Evolutionary conservation across 1,140 invertebrate species (phyloP).

Genomic region (Zaprionus nigranus): DNA sequence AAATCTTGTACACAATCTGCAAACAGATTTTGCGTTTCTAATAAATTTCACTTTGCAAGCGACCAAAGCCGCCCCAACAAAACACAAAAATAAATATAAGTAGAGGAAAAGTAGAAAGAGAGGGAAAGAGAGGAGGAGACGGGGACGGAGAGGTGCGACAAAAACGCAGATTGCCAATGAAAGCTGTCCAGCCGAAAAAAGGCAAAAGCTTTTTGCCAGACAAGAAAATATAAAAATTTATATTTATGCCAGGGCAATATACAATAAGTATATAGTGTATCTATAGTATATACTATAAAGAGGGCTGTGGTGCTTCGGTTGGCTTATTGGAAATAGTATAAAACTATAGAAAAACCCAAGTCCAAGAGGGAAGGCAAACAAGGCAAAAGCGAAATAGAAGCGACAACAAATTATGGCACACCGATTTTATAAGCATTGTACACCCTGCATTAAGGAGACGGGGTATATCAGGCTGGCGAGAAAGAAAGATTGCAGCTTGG

Average conservation of each 20-base stretch:
- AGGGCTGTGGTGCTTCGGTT: conserved; percentile 3
- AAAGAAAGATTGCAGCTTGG: too few relatives aligned
- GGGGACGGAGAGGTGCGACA: not conserved
- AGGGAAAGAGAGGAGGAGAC: not conserved
- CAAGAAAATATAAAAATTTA: conserved; percentile 68
- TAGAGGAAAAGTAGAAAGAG: conserved; percentile 10
- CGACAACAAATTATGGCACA: conserved; percentile 72
- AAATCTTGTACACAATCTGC: conserved; percentile 79
- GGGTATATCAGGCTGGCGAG: not conserved
- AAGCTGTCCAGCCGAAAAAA: conserved; percentile 28
- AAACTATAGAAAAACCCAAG: conserved; percentile 45
- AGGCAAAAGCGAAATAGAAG: conserved; percentile 26
- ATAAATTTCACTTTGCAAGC: conserved; percentile 79
- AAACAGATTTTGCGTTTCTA: conserved; percentile 82
- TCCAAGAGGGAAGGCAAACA: conserved; percentile 2
- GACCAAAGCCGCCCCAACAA: conserved; percentile 30
- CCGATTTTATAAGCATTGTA: conserved; percentile 61
- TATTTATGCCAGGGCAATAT: conserved; percentile 56
- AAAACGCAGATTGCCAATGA: conserved; percentile 35
- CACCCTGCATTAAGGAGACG: not conserved
- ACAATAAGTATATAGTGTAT: conserved; percentile 20
- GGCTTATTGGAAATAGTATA: conserved; percentile 53
- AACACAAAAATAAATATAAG: conserved; percentile 24
- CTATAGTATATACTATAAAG: conserved; percentile 20
- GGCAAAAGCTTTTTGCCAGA: conserved; percentile 61